These are phyloP conservation scores for Megaceryle alcyon DNA, from an alignment of 2,797 vertebrate species.

Conservation along the genomic window DNA sequence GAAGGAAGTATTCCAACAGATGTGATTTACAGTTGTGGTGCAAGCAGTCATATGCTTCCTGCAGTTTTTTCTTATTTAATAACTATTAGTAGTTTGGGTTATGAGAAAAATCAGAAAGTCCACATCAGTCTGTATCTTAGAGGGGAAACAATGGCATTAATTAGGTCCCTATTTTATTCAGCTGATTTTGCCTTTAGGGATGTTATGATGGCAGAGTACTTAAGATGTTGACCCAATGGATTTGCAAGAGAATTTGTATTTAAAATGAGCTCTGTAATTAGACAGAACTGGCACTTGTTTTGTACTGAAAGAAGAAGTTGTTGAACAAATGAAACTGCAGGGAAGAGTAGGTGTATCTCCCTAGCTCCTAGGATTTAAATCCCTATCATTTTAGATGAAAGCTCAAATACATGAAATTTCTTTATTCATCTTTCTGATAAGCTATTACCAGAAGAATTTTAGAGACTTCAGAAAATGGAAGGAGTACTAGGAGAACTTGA, in stretches of 20 bases:
- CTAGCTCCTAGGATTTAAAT: background rate
- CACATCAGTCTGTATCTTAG: background rate
- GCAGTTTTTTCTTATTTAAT: background rate
- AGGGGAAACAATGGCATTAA: background rate
- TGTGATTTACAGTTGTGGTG: background rate
- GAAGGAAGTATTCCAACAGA: background rate
- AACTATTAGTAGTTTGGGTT: background rate
- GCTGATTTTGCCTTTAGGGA: background rate
- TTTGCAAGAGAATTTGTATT: background rate
- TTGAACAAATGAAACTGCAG: background rate
- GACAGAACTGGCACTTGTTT: background rate
- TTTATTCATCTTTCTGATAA: background rate
- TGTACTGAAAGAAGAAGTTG: background rate
- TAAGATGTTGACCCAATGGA: background rate
- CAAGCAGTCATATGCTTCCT: conserved; percentile 6
- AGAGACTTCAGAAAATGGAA: background rate
- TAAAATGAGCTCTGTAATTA: background rate
- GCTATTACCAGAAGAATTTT: background rate
- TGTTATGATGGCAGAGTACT: background rate
- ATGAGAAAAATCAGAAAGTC: background rate
- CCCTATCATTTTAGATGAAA: background rate
- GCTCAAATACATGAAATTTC: background rate
- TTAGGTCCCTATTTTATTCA: background rate
- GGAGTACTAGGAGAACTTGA: background rate
- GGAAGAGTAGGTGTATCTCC: background rate